Conservation (phyloP, 1,140 invertebrate species). For the Procambarus clarkii region DNA sequence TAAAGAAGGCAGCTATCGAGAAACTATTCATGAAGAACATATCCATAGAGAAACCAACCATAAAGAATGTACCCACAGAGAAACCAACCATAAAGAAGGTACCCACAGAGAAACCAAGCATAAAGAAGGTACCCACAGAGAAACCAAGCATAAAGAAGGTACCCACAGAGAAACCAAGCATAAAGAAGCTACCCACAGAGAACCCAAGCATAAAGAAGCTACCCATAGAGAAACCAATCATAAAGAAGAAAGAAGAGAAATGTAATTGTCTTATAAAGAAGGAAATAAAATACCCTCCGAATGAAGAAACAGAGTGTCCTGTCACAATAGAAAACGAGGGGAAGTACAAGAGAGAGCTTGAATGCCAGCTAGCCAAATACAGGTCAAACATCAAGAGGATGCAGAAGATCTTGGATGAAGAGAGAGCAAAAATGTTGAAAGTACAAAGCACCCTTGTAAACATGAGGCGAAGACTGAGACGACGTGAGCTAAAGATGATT, state of each 20-base stretch:
- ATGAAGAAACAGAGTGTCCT: not conserved
- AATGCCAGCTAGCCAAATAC: not conserved
- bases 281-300: not conserved
- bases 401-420: constrained; percentile 25
- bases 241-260: not conserved
- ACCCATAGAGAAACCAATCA: not conserved
- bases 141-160: no score
- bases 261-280: not conserved
- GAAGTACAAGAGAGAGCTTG: not conserved
- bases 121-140: no score
- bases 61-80: no score
- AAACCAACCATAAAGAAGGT: no score
- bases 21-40: no score
- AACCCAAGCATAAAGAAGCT: not conserved
- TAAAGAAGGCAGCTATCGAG: no score
- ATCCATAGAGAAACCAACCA: no score
- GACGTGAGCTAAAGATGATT: constrained; percentile 25
- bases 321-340: not conserved
- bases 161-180: not conserved
- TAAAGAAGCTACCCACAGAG: not conserved
- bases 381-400: constrained; percentile 27
- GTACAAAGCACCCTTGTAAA: constrained; percentile 10
- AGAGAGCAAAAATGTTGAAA: constrained; percentile 16
- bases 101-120: no score
- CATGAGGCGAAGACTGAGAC: not conserved